Conservation (phyloP, 2,888 invertebrate genomes). For the Steinernema hermaphroditum region DNA sequence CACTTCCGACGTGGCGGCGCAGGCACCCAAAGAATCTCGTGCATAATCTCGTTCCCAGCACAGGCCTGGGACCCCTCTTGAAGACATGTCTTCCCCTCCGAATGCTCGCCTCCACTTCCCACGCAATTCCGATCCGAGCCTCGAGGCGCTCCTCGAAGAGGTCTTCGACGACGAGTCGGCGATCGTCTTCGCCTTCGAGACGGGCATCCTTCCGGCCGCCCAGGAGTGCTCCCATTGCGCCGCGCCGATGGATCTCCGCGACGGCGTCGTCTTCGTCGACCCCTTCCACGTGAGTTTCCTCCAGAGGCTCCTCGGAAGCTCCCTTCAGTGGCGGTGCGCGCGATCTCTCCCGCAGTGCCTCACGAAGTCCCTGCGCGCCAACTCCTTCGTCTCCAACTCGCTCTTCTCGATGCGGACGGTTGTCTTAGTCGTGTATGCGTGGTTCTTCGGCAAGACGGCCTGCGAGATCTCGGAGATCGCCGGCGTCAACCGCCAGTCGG, state of each 20-base stretch:
- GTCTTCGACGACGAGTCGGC: not conserved
- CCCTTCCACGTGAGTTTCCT: not conserved
- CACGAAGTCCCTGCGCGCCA: not conserved
- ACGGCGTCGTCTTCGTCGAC: constrained; percentile 1
- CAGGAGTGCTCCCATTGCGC: not conserved
- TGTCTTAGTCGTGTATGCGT: not conserved
- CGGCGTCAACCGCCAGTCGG: not conserved
- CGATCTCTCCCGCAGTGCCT: not conserved
- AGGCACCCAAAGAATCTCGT: too few species aligned
- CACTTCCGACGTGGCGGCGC: too few species aligned
- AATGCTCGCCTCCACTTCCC: not conserved
- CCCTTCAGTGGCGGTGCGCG: not conserved
- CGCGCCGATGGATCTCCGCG: not conserved
- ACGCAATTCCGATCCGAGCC: not conserved
- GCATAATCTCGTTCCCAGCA: too few species aligned
- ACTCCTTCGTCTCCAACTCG: not conserved
- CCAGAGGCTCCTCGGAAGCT: not conserved
- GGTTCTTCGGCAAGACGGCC: not conserved
- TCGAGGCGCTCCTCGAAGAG: not conserved
- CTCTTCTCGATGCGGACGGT: not conserved
- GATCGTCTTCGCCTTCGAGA: not conserved
- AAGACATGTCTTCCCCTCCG: too few species aligned
- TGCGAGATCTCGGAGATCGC: not conserved
- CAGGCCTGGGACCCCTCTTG: too few species aligned
- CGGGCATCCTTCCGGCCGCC: not conserved